Conservation (phyloP, 92 coral and sea anemone genomes). For the Siderastrea radians region DNA sequence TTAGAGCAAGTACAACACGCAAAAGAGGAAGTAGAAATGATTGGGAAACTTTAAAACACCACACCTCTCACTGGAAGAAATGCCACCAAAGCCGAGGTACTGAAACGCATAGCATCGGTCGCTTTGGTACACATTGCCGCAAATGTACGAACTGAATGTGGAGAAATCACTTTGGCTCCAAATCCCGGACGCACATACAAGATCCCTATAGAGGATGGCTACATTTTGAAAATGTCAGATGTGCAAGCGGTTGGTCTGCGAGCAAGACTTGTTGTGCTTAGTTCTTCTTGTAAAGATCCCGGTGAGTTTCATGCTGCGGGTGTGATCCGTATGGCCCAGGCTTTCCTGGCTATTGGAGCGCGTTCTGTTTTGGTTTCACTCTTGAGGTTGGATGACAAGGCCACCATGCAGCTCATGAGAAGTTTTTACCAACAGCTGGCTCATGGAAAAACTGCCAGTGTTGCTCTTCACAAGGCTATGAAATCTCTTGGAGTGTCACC, state of each 20-base stretch:
- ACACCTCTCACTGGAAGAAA: conserved; percentile 21
- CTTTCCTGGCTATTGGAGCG: conserved; percentile 55
- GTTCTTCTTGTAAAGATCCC: background rate
- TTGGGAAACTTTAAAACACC: background rate
- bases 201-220: conserved; percentile 4
- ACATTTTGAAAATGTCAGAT: background rate
- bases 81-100: conserved; percentile 31
- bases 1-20: background rate
- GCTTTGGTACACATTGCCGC: conserved; percentile 36
- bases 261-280: too few relatives aligned
- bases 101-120: conserved; percentile 7
- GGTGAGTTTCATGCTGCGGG: conserved; percentile 46
- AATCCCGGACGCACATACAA: background rate
- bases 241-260: too few relatives aligned
- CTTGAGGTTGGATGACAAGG: conserved; percentile 46
- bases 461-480: too few relatives aligned
- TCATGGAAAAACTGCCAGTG: too few relatives aligned
- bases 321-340: conserved; percentile 48
- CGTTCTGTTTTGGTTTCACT: conserved; percentile 45
- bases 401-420: conserved; percentile 5
- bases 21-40: conserved; percentile 3
- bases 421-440: too few relatives aligned
- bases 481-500: too few relatives aligned
- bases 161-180: background rate
- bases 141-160: background rate